Conservation (phyloP, 1,140 invertebrate genomes). For the Ladona fulva region DNA sequence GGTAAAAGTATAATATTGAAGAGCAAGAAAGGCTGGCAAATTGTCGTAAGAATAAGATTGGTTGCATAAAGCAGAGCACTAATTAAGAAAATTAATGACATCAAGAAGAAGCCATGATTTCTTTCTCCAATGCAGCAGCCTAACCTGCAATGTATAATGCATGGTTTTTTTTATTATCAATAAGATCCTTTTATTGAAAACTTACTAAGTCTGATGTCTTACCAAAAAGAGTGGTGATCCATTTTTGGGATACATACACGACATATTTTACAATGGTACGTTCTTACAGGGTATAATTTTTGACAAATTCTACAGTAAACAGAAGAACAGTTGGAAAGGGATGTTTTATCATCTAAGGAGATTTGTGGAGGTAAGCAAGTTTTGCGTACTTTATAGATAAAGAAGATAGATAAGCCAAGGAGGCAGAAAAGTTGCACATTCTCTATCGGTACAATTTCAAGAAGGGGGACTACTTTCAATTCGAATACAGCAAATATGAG, state of each 20-base stretch:
- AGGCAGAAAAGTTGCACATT: conserved; percentile 51
- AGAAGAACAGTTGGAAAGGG: conserved; percentile 25
- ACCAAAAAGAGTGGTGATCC: conserved; percentile 45
- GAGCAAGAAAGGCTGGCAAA: conserved; percentile 58
- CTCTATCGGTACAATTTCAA: conserved; percentile 57
- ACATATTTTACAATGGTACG: conserved; percentile 36
- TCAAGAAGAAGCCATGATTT: conserved; percentile 52
- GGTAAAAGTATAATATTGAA: conserved; percentile 52
- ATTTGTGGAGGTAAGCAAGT: conserved; percentile 37
- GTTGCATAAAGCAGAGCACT: conserved; percentile 52
- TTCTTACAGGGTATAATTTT: conserved; percentile 25
- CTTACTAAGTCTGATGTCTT: conserved; percentile 18
- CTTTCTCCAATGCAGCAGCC: conserved; percentile 58
- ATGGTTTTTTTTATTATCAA: too few relatives aligned
- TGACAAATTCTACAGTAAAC: conserved; percentile 26
- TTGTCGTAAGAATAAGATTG: conserved; percentile 57
- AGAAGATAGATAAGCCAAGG: conserved; percentile 44
- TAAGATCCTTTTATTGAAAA: background rate
- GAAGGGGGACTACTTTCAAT: conserved; percentile 46
- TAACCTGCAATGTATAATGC: conserved; percentile 44
- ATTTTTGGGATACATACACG: conserved; percentile 35
- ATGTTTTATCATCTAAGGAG: conserved; percentile 27
- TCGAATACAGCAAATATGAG: conserved; percentile 57
- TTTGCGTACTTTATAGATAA: conserved; percentile 44
- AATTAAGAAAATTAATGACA: conserved; percentile 47